Evolutionary conservation across 2,113 vertebrate species (phyloP), one percentile per base, ranked within the genome.

Genomic region (Dipodomys stephensi): DNA sequence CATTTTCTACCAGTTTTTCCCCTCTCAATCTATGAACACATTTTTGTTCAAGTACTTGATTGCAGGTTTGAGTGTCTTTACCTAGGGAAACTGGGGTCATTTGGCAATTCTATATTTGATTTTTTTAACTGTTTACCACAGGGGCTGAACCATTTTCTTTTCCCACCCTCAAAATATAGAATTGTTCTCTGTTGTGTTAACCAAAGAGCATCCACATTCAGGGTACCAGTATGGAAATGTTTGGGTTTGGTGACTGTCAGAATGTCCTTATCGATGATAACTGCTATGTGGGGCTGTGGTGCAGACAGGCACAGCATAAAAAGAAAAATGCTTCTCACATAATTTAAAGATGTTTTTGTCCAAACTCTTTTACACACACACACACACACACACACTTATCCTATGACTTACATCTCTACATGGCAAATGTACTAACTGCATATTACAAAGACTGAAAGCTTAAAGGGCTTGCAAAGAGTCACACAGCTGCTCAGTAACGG

Each of bases 401-500:
- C 46, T 83, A 44, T 91, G 20, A 87, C n/a, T 95, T 72, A 80
- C 15, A 89, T 78, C 72, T 81, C 53, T 87, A 19, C 57, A n/a
- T 46, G 30, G 46, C 86, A 57, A 92, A n/a, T 35, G 94, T 93
- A 94, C 92, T 83, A 89, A 73, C 39, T 87, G 64, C n/a, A 28
- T 93, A 91, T 95, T 88, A 89, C 91, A 87, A 87, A 92, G 90
- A 35, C 22, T 71, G 16, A 81, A 92, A 93, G 73, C 10, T 32
- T 83, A 94, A 80, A 82, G 92, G 80, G 84, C 49, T 90, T 93
- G 19, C 60, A 72, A 92, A 80, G 88, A 77, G 67, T 72, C 62
- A 25, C 22, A 69, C 32, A 90, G 19, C 39, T 81, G 81, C 44
- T 65, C 93, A 87, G 49, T 92, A 64, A 28, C 64, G 92, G 64